Percentiles rank a stretch among this genome's conserved stretches.
phyloP scores from a whole-genome alignment of 1,140 invertebrate species.

The Parapsyche elsis region DNA sequence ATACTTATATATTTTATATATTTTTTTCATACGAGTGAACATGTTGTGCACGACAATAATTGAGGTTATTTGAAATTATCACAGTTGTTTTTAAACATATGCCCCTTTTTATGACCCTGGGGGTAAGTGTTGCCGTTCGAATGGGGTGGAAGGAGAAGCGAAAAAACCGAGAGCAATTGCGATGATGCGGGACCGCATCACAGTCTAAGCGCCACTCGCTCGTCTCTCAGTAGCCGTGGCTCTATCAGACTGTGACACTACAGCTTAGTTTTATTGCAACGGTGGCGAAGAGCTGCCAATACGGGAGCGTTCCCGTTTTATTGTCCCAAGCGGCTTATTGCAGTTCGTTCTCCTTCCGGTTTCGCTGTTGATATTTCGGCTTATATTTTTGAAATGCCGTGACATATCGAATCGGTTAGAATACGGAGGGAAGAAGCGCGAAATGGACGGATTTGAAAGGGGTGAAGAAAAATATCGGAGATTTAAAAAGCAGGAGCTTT shows the following conservation, averaged over 20 bases:
- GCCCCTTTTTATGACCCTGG: slow-evolving; percentile 2
- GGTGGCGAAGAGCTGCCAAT: slow-evolving; percentile 4
- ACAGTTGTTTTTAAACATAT: slow-evolving; percentile 15
- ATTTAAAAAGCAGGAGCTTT: too few species aligned
- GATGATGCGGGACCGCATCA: background rate
- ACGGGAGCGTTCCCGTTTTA: slow-evolving; percentile 27
- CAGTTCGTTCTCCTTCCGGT: slow-evolving; percentile 22
- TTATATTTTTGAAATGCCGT: background rate
- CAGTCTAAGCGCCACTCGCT: background rate
- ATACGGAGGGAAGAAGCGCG: background rate
- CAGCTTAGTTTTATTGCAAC: slow-evolving; percentile 27
- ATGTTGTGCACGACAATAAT: background rate
- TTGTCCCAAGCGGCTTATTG: slow-evolving; percentile 37
- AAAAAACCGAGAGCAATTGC: slow-evolving; percentile 14
- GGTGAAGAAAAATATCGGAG: too few species aligned
- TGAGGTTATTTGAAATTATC: background rate
- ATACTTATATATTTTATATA: background rate
- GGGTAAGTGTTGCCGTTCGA: background rate
- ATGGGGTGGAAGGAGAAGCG: background rate
- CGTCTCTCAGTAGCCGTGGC: background rate
- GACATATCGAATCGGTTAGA: background rate
- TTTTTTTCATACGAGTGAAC: background rate
- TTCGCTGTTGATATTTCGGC: slow-evolving; percentile 24
- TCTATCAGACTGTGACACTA: slow-evolving; percentile 22
- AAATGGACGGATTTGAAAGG: too few species aligned